A percentile compares a stretch with the other conserved stretches of the same genome.
Conservation (phyloP, 1,140 invertebrate species). For the Zaprionus tsacasi region DNA sequence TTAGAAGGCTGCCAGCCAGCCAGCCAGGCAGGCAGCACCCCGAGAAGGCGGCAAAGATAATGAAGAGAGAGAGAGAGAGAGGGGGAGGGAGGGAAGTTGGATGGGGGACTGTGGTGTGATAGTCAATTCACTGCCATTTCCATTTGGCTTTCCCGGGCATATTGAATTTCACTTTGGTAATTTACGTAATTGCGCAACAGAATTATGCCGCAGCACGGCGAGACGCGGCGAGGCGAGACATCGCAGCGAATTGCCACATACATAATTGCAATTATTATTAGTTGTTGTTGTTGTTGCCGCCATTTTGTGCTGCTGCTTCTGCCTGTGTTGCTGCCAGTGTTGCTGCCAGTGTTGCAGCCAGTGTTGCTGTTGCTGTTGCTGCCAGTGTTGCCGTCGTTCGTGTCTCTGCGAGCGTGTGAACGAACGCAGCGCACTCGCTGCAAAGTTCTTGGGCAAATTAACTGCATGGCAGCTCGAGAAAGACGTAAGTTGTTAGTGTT, state of each 20-base stretch:
- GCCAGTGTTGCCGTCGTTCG: too few relatives aligned
- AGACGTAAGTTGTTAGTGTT: background rate
- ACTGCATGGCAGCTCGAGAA: slow-evolving; percentile 11
- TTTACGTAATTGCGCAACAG: slow-evolving; percentile 75
- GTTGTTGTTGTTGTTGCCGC: slow-evolving; percentile 32
- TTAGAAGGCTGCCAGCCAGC: slow-evolving; percentile 39
- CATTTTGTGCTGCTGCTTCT: background rate
- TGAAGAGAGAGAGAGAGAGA: slow-evolving; percentile 19
- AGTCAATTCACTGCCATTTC: slow-evolving; percentile 42
- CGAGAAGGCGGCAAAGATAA: slow-evolving; percentile 44
- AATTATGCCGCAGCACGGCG: slow-evolving; percentile 34
- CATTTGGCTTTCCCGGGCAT: slow-evolving; percentile 56
- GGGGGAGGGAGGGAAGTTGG: background rate
- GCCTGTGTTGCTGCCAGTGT: slow-evolving; percentile 8
- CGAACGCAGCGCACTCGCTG: background rate
- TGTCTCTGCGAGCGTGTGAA: slow-evolving; percentile 19
- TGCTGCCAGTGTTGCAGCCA: slow-evolving; percentile 2
- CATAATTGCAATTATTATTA: slow-evolving; percentile 61
- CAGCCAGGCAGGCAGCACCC: slow-evolving; percentile 6
- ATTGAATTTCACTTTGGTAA: slow-evolving; percentile 75
- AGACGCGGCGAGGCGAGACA: background rate
- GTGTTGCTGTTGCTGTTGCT: background rate
- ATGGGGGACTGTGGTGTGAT: background rate
- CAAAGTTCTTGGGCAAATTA: slow-evolving; percentile 21
- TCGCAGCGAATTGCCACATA: slow-evolving; percentile 36